Evolutionary conservation across 2,797 vertebrate genomes (phyloP).

Genomic region (Tenualosa thibaudeaui): DNA sequence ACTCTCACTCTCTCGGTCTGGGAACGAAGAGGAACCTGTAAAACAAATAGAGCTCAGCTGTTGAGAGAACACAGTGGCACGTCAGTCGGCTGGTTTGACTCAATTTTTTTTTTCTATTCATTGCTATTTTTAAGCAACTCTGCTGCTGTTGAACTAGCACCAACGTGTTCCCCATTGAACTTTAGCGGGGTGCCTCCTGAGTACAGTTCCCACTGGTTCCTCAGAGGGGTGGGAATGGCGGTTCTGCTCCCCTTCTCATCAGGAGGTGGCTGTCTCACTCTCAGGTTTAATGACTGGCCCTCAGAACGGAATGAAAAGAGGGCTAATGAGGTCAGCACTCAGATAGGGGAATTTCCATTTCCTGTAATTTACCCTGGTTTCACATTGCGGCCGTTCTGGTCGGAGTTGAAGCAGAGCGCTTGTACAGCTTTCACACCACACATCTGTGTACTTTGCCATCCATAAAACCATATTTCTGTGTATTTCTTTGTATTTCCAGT

Average conservation of each 20-base stretch:
- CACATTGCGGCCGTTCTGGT: background rate
- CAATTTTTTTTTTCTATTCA: background rate
- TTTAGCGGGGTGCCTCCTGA: background rate
- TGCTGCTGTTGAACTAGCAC: background rate
- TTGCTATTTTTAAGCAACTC: background rate
- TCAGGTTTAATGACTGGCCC: background rate
- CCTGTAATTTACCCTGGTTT: background rate
- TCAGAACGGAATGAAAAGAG: background rate
- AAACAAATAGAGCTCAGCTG: background rate
- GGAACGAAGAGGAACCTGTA: background rate
- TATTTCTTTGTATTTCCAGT: background rate
- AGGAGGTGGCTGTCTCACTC: background rate
- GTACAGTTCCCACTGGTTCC: background rate
- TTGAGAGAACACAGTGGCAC: background rate
- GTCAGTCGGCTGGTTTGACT: background rate
- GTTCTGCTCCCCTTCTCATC: background rate
- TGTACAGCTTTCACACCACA: background rate
- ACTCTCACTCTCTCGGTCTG: background rate
- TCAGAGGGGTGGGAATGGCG: background rate
- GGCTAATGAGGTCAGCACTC: background rate
- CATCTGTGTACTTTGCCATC: background rate
- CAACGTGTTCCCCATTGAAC: background rate
- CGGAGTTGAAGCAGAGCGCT: background rate
- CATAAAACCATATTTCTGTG: background rate
- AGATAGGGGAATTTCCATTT: constrained; percentile 1